A percentile compares a stretch with the other conserved stretches of the same genome.
Conservation (phyloP, 2,113 vertebrate species). For the Syngnathus floridae region DNA sequence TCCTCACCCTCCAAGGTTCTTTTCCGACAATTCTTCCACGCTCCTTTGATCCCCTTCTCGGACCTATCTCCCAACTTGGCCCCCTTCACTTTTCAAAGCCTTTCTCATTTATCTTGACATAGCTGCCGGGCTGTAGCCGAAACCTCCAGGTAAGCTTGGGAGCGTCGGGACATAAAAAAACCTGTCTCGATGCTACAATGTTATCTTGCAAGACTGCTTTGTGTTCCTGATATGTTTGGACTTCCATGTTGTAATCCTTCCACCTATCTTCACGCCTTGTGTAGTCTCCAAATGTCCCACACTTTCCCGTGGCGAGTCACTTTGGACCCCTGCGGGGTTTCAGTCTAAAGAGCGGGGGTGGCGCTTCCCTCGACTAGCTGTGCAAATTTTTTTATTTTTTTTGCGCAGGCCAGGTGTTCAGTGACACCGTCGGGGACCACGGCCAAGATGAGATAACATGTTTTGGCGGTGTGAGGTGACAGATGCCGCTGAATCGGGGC, state of each 20-base stretch:
- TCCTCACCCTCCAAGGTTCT: slow-evolving; percentile 37
- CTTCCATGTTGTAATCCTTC: slow-evolving; percentile 31
- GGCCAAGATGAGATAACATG: slow-evolving; percentile 18
- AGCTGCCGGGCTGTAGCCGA: slow-evolving; percentile 4
- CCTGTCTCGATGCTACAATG: neutral
- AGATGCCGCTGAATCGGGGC: neutral
- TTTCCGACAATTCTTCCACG: slow-evolving; percentile 34
- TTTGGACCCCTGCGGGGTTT: slow-evolving; percentile 25
- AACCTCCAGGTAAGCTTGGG: slow-evolving; percentile 34
- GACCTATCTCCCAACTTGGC: slow-evolving; percentile 23
- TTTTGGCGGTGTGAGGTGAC: neutral
- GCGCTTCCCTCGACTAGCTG: slow-evolving; percentile 10
- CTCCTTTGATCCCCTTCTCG: slow-evolving; percentile 47
- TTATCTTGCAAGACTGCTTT: neutral
- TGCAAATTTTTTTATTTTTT: slow-evolving; percentile 33
- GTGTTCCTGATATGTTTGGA: slow-evolving; percentile 25
- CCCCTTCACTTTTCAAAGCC: slow-evolving; percentile 22
- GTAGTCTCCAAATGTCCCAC: slow-evolving; percentile 19
- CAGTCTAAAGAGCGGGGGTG: neutral
- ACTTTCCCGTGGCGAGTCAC: slow-evolving; percentile 30
- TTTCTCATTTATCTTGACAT: slow-evolving; percentile 49
- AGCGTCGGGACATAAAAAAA: neutral
- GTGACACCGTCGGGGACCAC: slow-evolving; percentile 38
- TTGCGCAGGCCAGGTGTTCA: slow-evolving; percentile 43
- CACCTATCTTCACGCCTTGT: slow-evolving; percentile 44